Evolutionary conservation across 2,113 vertebrate species (phyloP), one percentile per base, ranked within the genome.

Genomic region (chimpanzee (Pan troglodytes)): DNA sequence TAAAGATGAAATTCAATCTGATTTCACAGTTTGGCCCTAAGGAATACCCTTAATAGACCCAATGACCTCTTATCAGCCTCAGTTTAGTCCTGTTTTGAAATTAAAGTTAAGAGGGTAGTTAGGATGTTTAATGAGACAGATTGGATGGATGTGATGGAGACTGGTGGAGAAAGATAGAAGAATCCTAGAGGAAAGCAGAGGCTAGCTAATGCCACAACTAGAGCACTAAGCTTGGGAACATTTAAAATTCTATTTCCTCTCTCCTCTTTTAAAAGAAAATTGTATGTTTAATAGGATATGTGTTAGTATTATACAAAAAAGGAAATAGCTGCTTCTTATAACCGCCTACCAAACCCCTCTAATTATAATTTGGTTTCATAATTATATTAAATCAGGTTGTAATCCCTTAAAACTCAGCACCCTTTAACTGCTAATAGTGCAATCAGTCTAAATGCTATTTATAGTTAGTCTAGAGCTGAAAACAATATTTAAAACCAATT

Each of bases 401-500:
- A 97, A 93, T 93, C 40, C 82, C 90, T 97, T 95, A 94, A 96
- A 98, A 89, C 88, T 91, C 73, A 93, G 82, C 78, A 98, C 59
- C 93, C 61, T 97, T 96, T 96, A 97, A 94, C 38, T 94, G 27
- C 73, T 92, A 95, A 97, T 96, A 93, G 88, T 93, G 82, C 75
- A 97, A 96, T 97, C 89, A 96, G 88, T 94, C 88, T 96, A 94
- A 97, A 95, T 97, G 73, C 73, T 68, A 96, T 95, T 95, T 94
- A 82, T 70, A 95, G 48, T 95, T 96, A 97, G 78, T 95, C 59
- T 95, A 88, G 82, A 94, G 72, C 61, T 83, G 93, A 97, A 97
- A 98, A 95, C 97, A 97, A 92, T 97, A 97, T 95, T 98, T 98
- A 97, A 97, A 97, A 94, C 67, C 89, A 96, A 95, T 95, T 94